Base-by-base conservation (phyloP, 2,797 vertebrate species). In the Danio tinwini region DNA sequence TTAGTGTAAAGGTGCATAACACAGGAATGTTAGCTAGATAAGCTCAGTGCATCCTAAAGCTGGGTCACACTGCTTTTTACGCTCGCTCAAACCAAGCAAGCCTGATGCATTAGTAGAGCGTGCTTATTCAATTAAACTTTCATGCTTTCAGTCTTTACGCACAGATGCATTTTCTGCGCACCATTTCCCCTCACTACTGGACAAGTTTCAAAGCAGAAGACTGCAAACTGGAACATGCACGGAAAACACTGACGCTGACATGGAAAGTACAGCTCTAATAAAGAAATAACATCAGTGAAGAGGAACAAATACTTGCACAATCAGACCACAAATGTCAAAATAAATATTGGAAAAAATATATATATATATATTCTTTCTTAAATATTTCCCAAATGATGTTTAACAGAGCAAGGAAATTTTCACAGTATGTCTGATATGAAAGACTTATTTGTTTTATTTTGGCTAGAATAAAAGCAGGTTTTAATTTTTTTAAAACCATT, bases 61-160 rank as follows among this genome's bases (percentile, higher is more conserved):
- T 69, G 78, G 71, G 71, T 82, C 74, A 81, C 63, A 13, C 17
- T 29, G 44, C 72, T 67, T 76, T 65, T 74, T 69, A 75, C 2
- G 16, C 45, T 73, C 64, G 5, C 69, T 68, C 80, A 74, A 12
- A 39, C 64, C 69, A 65, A 58, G 45, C 53, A 64, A 29, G 29
- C 29, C 29, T 14, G 29, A 71, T 70, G 29, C 72, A 69, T 72
- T 56, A 80, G 64, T 42, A 64, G 42, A 74, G 72, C 49, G 19
- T 45, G 55, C 39, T 37, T 29, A 44, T 59, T 56, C 59, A 71
- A 76, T 75, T 65, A 73, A 76, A 83, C 29, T 71, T 65, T 8
- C 5, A 80, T 39, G 58, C 45, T 29, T 37, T 65, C 21, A 19
- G 14, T n/a, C 49, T 73, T 45, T 16, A 67, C 69, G 55, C 58